These are phyloP conservation scores for Amblyopsis rosae DNA, from an alignment of 2,113 vertebrate genomes.

Conservation along the genomic window DNA sequence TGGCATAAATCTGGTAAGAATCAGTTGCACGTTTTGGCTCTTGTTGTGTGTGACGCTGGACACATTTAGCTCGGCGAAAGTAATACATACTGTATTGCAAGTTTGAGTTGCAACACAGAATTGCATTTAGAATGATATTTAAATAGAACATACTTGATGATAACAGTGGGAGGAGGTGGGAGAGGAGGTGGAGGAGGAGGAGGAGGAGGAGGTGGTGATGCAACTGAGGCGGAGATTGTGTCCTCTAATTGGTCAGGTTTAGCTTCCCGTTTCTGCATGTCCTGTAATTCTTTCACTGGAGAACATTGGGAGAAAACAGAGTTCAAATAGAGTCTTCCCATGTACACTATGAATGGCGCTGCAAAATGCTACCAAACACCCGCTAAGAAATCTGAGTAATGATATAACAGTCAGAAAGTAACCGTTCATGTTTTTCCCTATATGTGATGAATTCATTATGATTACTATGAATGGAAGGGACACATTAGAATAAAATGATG, in stretches of 20 bases:
- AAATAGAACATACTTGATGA: slow-evolving; percentile 39
- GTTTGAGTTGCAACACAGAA: neutral
- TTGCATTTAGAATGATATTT: neutral
- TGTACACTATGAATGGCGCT: neutral
- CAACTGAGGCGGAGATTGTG: neutral
- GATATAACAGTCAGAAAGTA: too few relatives aligned
- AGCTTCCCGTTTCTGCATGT: slow-evolving; percentile 10
- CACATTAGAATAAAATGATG: too few relatives aligned
- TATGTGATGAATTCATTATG: neutral
- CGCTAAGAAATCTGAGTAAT: too few relatives aligned
- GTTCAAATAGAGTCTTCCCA: neutral
- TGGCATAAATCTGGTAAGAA: neutral
- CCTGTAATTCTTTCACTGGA: slow-evolving; percentile 60
- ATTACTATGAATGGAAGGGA: neutral
- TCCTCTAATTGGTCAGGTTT: neutral
- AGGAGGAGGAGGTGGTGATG: slow-evolving; percentile 24
- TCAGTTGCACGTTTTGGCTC: neutral
- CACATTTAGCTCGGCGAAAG: too few relatives aligned
- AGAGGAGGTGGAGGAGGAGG: slow-evolving; percentile 52
- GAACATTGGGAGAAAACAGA: neutral
- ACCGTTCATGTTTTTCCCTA: too few relatives aligned
- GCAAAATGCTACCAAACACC: neutral
- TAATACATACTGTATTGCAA: too few relatives aligned
- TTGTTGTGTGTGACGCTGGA: too few relatives aligned
- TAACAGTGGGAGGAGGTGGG: slow-evolving; percentile 6